These are phyloP conservation scores for Acholoe squamosa DNA, from an alignment of 2,888 invertebrate genomes.

Conservation along the genomic window DNA sequence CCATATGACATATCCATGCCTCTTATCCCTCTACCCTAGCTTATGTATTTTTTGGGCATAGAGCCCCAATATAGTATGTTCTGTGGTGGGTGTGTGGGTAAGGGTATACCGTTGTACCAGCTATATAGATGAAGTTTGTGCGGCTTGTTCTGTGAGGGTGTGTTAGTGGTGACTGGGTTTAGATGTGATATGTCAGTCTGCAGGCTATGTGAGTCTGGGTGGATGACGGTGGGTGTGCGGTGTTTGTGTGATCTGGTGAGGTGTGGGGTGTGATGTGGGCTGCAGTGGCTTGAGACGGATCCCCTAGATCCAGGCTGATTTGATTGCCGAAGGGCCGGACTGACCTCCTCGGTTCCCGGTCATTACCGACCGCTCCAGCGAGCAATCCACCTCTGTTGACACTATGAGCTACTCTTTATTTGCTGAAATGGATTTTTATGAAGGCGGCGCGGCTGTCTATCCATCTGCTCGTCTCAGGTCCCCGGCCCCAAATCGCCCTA, in stretches of 20 bases:
- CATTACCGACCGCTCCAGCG: conserved; percentile 7
- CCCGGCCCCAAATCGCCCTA: conserved; percentile 14
- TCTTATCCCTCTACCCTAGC: too few relatives aligned
- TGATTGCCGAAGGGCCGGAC: conserved; percentile 2
- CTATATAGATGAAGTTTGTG: too few relatives aligned
- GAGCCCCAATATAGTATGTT: too few relatives aligned
- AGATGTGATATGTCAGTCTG: too few relatives aligned
- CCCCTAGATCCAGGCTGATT: conserved; percentile 18
- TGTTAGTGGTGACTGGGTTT: too few relatives aligned
- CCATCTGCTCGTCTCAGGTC: conserved; percentile 46
- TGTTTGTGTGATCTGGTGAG: neutral
- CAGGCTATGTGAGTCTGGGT: too few relatives aligned
- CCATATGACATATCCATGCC: too few relatives aligned
- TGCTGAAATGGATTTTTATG: conserved; percentile 55
- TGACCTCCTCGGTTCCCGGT: neutral
- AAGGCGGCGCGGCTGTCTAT: conserved; percentile 11
- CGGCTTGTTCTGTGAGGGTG: too few relatives aligned
- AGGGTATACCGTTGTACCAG: too few relatives aligned
- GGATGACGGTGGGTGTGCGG: too few relatives aligned
- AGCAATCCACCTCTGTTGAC: conserved; percentile 45
- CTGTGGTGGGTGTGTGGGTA: too few relatives aligned
- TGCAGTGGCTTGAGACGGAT: neutral
- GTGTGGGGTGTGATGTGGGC: neutral
- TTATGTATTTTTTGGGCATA: too few relatives aligned
- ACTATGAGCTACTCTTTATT: conserved; percentile 23